phyloP scores from a whole-genome alignment of 2,888 invertebrate genomes.

The Andrena praecox region DNA sequence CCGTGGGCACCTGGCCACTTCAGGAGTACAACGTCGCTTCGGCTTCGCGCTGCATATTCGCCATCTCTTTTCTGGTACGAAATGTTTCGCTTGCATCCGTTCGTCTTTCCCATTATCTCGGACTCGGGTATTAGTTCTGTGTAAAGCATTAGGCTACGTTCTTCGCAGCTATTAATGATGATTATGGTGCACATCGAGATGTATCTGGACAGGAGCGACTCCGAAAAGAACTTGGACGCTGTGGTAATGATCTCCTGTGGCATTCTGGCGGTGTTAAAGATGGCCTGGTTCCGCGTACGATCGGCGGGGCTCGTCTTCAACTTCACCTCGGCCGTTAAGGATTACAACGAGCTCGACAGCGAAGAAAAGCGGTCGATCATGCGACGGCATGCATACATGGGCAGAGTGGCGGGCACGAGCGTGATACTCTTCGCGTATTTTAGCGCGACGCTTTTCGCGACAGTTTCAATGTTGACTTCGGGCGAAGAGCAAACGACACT shows the following conservation, averaged over 20 bases:
- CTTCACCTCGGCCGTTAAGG: slow-evolving; percentile 15
- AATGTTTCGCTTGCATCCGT: background rate
- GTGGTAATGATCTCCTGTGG: background rate
- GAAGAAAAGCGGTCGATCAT: slow-evolving; percentile 11
- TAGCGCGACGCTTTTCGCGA: background rate
- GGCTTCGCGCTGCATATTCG: background rate
- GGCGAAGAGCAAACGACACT: too few relatives aligned
- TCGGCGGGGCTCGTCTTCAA: background rate
- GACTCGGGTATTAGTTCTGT: background rate
- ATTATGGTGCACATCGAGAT: background rate
- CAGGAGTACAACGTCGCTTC: background rate
- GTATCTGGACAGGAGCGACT: background rate
- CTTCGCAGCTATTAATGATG: background rate
- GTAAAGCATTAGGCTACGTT: background rate
- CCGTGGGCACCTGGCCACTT: slow-evolving; percentile 40
- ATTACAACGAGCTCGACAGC: slow-evolving; percentile 6
- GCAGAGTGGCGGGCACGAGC: background rate
- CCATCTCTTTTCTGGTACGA: background rate
- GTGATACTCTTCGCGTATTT: slow-evolving; percentile 7
- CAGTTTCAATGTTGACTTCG: background rate
- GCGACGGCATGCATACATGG: slow-evolving; percentile 16
- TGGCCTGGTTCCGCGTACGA: background rate
- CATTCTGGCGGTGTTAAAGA: slow-evolving; percentile 5
- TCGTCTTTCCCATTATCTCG: background rate
- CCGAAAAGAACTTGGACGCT: background rate